These are phyloP conservation scores for Anguilla pacifica DNA, from an alignment of 2,797 vertebrate genomes.

Conservation along the genomic window DNA sequence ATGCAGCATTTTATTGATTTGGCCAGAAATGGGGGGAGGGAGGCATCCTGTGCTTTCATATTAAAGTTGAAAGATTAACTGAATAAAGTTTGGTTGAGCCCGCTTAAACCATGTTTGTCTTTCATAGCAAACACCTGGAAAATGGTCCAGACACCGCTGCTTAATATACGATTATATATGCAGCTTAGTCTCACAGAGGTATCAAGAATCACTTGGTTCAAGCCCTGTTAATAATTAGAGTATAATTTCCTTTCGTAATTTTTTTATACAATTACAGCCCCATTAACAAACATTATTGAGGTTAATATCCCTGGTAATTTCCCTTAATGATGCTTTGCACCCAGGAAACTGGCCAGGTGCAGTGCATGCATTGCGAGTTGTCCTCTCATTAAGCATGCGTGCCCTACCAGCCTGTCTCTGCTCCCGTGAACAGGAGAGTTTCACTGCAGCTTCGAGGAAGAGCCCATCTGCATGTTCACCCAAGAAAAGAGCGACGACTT, in stretches of 20 bases:
- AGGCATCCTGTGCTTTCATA: neutral
- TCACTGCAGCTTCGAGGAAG: slow-evolving; percentile 96
- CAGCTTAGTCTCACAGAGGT: neutral
- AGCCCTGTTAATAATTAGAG: neutral
- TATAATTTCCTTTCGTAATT: neutral
- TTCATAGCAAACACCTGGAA: neutral
- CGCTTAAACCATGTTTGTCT: neutral
- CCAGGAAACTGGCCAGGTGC: neutral
- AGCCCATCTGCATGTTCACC: slow-evolving; percentile 93
- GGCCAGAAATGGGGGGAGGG: no score
- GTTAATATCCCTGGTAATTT: neutral
- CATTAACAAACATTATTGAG: neutral
- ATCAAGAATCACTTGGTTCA: neutral
- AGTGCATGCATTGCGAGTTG: neutral
- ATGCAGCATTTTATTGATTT: neutral
- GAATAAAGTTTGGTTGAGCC: neutral
- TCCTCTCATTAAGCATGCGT: neutral
- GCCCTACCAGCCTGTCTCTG: slow-evolving; percentile 31
- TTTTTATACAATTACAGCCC: neutral
- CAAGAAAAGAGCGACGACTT: slow-evolving; percentile 98
- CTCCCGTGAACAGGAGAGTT: slow-evolving; percentile 84
- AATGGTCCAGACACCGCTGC: neutral
- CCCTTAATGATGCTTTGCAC: neutral
- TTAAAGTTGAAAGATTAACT: neutral
- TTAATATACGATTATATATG: neutral